Evolutionary conservation across 2,888 invertebrate species (phyloP).

Genomic region (Eupeodes latifasciatus): DNA sequence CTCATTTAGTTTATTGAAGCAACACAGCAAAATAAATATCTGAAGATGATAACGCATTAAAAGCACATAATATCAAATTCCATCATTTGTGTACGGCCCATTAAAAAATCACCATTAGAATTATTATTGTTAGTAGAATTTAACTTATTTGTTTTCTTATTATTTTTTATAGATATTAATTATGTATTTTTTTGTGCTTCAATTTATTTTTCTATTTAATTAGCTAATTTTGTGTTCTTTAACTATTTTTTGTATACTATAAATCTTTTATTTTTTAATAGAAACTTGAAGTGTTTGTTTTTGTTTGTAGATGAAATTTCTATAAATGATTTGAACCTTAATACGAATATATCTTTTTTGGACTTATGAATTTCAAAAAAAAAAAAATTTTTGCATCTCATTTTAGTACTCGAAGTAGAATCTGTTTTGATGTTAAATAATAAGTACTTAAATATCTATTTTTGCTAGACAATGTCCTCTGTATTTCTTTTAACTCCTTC

Average conservation of each 20-base stretch:
- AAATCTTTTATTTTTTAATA: not conserved
- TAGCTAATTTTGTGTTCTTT: conserved; percentile 17
- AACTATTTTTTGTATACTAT: not conserved
- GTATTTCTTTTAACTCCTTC: not conserved
- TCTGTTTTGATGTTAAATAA: not conserved
- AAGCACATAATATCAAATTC: conserved; percentile 83
- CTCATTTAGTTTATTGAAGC: conserved; percentile 73
- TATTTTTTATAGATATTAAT: not conserved
- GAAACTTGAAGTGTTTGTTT: not conserved
- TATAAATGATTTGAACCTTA: no score
- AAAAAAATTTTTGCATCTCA: not conserved
- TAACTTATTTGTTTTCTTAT: conserved; percentile 52
- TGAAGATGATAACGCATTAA: conserved; percentile 73
- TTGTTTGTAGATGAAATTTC: not conserved
- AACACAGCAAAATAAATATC: conserved; percentile 71
- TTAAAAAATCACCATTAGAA: conserved; percentile 78
- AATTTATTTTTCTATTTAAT: not conserved
- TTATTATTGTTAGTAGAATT: conserved; percentile 71
- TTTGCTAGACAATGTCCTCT: conserved; percentile 2
- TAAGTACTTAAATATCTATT: not conserved
- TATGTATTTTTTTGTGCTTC: conserved; percentile 12
- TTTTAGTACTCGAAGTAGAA: conserved; percentile 3
- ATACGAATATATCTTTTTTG: no score
- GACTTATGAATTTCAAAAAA: no score
- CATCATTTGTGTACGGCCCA: conserved; percentile 85